A percentile compares a stretch with the other conserved stretches of the same genome.
These are phyloP conservation scores for Sclerurus mexicanus DNA, from an alignment of 2,113 vertebrate species.

Conservation along the genomic window DNA sequence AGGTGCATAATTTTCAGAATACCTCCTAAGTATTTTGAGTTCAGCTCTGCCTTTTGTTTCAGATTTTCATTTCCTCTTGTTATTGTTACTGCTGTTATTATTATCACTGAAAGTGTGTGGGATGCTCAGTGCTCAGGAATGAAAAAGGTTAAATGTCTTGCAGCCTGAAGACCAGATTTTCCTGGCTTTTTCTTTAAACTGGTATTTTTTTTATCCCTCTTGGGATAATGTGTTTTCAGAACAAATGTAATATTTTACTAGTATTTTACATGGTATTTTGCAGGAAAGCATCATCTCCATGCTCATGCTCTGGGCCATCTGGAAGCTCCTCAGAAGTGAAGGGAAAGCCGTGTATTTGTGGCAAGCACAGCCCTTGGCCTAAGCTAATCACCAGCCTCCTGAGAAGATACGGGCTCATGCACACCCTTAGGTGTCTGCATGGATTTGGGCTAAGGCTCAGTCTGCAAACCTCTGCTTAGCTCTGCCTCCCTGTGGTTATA, in stretches of 20 bases:
- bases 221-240: not conserved
- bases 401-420: rapidly evolving
- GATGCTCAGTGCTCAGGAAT: not conserved
- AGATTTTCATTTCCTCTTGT: not conserved
- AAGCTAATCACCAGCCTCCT: not conserved
- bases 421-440: rapidly evolving
- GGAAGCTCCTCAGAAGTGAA: not conserved
- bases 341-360: not conserved
- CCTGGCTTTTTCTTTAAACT: not conserved
- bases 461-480: rapidly evolving
- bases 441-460: not conserved
- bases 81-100: not conserved
- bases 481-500: not conserved
- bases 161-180: not conserved
- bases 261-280: rapidly evolving
- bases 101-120: not conserved
- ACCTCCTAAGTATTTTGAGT: not conserved
- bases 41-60: not conserved
- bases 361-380: not conserved
- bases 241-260: not conserved
- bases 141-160: not conserved
- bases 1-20: not conserved
- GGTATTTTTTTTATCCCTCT: not conserved
- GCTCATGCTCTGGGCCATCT: not conserved
- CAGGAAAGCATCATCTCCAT: not conserved